Evolutionary conservation across 2,888 invertebrate species (phyloP).

Genomic region (Ptilodon capucinus): DNA sequence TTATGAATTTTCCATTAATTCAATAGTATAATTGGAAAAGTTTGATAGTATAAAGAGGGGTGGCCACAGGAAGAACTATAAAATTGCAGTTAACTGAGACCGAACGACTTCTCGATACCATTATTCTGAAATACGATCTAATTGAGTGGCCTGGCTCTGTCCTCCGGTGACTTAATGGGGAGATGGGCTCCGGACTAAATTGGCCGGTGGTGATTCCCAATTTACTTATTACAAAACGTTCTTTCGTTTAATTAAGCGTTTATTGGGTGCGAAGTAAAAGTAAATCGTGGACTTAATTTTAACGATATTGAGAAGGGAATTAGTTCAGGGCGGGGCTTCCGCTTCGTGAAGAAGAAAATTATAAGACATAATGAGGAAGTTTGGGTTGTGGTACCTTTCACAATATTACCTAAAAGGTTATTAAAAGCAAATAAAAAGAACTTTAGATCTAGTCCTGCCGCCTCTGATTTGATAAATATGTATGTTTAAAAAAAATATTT

Average conservation of each 20-base stretch:
- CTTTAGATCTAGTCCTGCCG: no score
- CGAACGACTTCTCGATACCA: constrained; percentile 63
- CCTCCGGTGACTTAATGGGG: constrained; percentile 32
- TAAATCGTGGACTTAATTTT: constrained; percentile 10
- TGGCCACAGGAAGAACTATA: constrained; percentile 59
- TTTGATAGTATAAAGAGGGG: constrained; percentile 47
- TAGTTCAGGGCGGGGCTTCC: not conserved
- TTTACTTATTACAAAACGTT: constrained; percentile 36
- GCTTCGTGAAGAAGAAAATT: not conserved
- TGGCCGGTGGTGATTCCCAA: constrained; percentile 29
- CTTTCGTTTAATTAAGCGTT: constrained; percentile 29
- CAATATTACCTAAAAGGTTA: no score
- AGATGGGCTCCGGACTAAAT: constrained; percentile 22
- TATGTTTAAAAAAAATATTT: no score
- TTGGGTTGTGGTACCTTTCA: no score
- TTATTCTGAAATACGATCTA: constrained; percentile 60
- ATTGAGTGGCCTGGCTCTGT: constrained; percentile 47
- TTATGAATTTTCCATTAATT: constrained; percentile 58
- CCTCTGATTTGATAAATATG: no score
- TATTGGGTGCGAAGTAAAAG: constrained; percentile 14
- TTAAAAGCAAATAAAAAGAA: no score
- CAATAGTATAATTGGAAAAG: constrained; percentile 63
- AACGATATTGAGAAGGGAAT: constrained; percentile 3
- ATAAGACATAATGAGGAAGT: not conserved
- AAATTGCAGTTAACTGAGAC: constrained; percentile 61